Conservation (phyloP, 2,113 vertebrate genomes). For the Tringa solitaria region DNA sequence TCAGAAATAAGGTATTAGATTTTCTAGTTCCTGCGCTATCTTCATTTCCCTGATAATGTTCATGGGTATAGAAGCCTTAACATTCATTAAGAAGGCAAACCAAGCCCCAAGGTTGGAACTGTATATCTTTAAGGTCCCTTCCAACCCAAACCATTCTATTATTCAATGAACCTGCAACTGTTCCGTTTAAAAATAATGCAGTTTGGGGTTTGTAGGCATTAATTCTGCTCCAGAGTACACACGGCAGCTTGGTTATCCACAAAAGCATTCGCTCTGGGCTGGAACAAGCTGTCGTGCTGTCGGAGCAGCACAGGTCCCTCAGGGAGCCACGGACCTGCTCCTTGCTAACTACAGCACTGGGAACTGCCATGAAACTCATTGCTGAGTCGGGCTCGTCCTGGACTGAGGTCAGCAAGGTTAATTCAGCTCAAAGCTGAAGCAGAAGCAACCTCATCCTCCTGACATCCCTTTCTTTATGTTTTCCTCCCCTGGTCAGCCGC, state of each 20-base stretch:
- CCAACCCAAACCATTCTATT: neutral
- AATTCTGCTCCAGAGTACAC: neutral
- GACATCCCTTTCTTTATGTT: neutral
- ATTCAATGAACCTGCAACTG: neutral
- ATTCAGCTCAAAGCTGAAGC: neutral
- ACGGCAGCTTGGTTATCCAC: neutral
- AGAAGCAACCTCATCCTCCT: neutral
- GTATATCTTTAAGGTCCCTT: neutral
- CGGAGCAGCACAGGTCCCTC: fast-evolving
- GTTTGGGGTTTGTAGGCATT: neutral
- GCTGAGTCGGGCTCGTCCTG: neutral
- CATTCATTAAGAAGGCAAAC: neutral
- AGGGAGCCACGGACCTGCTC: fast-evolving
- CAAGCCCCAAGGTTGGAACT: neutral
- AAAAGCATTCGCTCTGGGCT: fast-evolving
- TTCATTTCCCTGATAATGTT: neutral
- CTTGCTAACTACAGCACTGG: neutral
- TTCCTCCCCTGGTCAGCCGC: fast-evolving
- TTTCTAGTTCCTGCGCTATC: neutral
- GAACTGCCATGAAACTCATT: neutral
- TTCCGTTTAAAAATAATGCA: neutral
- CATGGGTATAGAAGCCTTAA: neutral
- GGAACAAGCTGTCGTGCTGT: fast-evolving
- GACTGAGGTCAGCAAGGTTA: neutral
- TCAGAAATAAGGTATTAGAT: neutral